Percentiles rank a stretch among this genome's conserved stretches.
Conservation (phyloP, 2,888 invertebrate genomes). For the Archips xylosteana region DNA sequence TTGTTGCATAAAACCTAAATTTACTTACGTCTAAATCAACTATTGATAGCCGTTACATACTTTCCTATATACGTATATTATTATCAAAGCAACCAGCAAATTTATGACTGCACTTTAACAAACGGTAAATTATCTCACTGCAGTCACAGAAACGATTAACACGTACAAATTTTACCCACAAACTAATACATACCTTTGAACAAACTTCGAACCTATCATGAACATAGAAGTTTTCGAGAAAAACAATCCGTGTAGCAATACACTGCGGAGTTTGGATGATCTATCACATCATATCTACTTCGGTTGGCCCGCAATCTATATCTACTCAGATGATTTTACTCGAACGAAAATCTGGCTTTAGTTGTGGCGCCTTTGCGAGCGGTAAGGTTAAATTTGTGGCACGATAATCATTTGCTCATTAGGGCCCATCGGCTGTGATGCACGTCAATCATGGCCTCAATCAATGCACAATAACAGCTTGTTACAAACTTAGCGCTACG, state of each 20-base stretch:
- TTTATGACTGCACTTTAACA: not conserved
- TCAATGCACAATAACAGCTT: slow-evolving; percentile 74
- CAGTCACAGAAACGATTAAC: not conserved
- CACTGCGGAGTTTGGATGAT: not conserved
- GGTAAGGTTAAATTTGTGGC: slow-evolving; percentile 36
- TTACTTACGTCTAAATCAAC: too few species aligned
- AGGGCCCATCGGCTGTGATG: slow-evolving; percentile 69
- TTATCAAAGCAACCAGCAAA: not conserved
- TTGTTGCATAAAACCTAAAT: too few species aligned
- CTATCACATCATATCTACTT: not conserved
- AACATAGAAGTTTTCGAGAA: not conserved
- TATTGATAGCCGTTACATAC: too few species aligned
- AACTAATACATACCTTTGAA: not conserved
- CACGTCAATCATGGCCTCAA: slow-evolving; percentile 74
- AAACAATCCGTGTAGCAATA: not conserved
- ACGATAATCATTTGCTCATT: slow-evolving; percentile 72
- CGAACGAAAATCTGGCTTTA: not conserved
- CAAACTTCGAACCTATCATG: not conserved
- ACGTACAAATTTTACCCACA: slow-evolving; percentile 17
- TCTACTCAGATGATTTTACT: not conserved
- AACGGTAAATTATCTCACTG: not conserved
- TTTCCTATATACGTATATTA: too few species aligned
- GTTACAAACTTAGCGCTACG: slow-evolving; percentile 61
- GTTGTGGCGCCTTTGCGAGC: slow-evolving; percentile 7
- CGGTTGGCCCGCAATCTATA: not conserved